These are phyloP conservation scores for Morbakka virulenta DNA, from an alignment of 30 jellyfish, hydroid and myxozoan genomes.

Conservation along the genomic window DNA sequence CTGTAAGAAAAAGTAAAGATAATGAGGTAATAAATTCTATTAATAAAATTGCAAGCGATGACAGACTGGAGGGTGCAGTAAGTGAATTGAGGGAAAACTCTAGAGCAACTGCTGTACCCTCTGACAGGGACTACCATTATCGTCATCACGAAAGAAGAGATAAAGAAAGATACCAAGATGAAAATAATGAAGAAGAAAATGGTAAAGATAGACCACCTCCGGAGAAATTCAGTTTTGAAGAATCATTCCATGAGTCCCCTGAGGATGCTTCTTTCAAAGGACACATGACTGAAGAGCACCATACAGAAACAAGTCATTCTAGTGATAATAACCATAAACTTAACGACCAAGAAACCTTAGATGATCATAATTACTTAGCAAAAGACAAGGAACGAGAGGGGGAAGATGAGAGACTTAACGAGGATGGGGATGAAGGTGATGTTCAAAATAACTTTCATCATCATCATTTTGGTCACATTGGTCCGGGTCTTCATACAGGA, in stretches of 20 bases:
- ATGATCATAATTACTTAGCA: background rate
- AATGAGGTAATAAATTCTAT: background rate
- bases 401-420: background rate
- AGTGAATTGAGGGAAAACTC: background rate
- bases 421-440: conserved; percentile 50
- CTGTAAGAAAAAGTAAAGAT: background rate
- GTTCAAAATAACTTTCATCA: conserved; percentile 21
- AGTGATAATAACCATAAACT: background rate
- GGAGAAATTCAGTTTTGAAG: background rate
- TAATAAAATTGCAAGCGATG: background rate
- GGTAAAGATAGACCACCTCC: background rate
- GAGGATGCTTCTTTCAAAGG: background rate
- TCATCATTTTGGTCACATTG: conserved; percentile 22
- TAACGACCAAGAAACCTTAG: background rate
- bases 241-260: conserved; percentile 2
- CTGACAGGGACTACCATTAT: too few species aligned
- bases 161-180: background rate
- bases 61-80: background rate
- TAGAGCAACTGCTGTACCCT: too few species aligned
- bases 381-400: too few species aligned
- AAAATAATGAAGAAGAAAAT: background rate
- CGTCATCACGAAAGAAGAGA: background rate
- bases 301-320: background rate
- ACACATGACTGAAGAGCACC: background rate
- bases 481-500: background rate